Evolutionary conservation across 2,113 vertebrate genomes (phyloP).

Genomic region (Monopterus albus): DNA sequence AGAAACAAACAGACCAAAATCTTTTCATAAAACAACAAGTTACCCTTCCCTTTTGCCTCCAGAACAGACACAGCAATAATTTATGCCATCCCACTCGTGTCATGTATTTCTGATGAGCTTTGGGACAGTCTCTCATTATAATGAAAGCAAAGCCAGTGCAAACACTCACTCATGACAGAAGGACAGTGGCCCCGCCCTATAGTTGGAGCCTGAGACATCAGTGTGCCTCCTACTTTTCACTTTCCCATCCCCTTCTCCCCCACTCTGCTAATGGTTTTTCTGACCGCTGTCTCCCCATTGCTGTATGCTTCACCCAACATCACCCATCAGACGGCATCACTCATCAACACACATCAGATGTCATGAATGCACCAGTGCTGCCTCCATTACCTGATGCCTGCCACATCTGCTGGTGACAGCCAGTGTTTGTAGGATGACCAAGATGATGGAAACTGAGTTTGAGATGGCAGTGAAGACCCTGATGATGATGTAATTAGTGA

Average conservation of each 20-base stretch:
- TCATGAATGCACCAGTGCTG: constrained; percentile 53
- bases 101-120: constrained; percentile 61
- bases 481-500: constrained; percentile 68
- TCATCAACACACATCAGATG: constrained; percentile 73
- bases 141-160: constrained; percentile 57
- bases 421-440: constrained; percentile 57
- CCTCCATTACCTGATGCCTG: constrained; percentile 55
- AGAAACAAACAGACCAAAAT: constrained; percentile 32
- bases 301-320: constrained; percentile 79
- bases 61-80: constrained; percentile 49
- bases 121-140: constrained; percentile 33
- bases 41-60: constrained; percentile 39
- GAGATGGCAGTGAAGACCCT: constrained; percentile 68
- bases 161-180: constrained; percentile 65
- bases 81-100: constrained; percentile 49
- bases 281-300: constrained; percentile 80
- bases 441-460: constrained; percentile 52
- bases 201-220: constrained; percentile 68
- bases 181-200: constrained; percentile 66
- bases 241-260: constrained; percentile 51
- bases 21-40: constrained; percentile 30
- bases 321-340: constrained; percentile 74
- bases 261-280: constrained; percentile 76
- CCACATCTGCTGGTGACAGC: constrained; percentile 63
- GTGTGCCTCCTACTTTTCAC: constrained; percentile 55